A percentile compares a stretch with the other conserved stretches of the same genome.
phyloP scores from a whole-genome alignment of 2,113 vertebrate species.

The Toxostoma redivivum region DNA sequence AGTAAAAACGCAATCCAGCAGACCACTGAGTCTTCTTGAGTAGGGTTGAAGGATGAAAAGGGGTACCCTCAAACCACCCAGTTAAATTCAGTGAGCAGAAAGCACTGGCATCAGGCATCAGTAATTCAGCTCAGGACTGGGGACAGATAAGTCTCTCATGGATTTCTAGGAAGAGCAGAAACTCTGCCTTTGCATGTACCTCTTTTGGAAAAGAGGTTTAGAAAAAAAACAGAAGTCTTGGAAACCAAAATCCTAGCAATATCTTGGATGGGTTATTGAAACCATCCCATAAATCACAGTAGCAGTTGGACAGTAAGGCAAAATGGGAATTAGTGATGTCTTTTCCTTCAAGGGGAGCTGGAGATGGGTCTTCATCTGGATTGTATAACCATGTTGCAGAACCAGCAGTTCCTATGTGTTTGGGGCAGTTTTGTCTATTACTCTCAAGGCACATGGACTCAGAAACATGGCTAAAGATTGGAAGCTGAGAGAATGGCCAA shows the following conservation, averaged over 20 bases:
- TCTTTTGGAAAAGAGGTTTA: background rate
- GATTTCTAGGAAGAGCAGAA: constrained; percentile 37
- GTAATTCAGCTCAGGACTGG: background rate
- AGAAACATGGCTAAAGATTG: background rate
- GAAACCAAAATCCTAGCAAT: background rate
- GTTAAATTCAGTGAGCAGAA: background rate
- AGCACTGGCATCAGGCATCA: background rate
- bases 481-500: background rate
- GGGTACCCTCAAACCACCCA: background rate
- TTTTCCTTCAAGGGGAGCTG: background rate
- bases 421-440: background rate
- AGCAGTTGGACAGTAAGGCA: background rate
- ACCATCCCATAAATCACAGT: background rate
- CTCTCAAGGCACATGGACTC: background rate
- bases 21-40: background rate
- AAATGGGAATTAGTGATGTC: background rate
- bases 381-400: background rate
- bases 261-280: background rate
- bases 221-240: background rate
- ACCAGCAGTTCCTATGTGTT: background rate
- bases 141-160: background rate
- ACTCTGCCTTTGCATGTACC: background rate
- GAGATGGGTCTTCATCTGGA: background rate
- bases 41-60: background rate
- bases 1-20: background rate